A percentile compares a stretch with the other conserved stretches of the same genome.
phyloP scores from a whole-genome alignment of 2,797 vertebrate species.

The Xenentodon cancila region DNA sequence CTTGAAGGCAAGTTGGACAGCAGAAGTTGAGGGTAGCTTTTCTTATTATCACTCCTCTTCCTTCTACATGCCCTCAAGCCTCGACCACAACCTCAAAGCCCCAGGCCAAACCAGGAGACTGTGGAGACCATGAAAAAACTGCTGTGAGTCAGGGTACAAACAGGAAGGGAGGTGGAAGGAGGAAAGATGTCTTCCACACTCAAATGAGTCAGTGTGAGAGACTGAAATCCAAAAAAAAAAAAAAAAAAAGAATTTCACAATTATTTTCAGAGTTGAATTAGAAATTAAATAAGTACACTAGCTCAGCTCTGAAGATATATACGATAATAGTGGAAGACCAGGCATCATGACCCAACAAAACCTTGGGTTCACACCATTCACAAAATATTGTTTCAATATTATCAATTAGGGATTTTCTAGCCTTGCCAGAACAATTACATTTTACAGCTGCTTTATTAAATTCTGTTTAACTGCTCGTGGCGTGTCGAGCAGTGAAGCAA shows the following conservation, averaged over 20 bases:
- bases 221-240: constrained; percentile 1
- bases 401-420: not conserved
- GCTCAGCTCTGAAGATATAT: not conserved
- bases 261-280: too few relatives aligned
- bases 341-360: not conserved
- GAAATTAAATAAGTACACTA: not conserved
- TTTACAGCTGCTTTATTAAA: too few relatives aligned
- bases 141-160: constrained; percentile 65
- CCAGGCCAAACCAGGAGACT: constrained; percentile 60
- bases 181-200: constrained; percentile 27
- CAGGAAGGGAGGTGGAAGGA: constrained; percentile 12
- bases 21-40: constrained; percentile 52
- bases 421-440: not conserved
- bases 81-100: constrained; percentile 70
- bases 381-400: not conserved
- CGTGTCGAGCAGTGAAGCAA: too few relatives aligned
- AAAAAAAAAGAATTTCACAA: not conserved
- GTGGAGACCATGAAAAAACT: constrained; percentile 49
- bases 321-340: too few relatives aligned
- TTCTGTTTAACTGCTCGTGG: too few relatives aligned
- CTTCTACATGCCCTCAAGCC: constrained; percentile 63
- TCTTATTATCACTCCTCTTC: constrained; percentile 65
- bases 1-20: constrained; percentile 56
- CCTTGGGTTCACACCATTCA: too few relatives aligned
- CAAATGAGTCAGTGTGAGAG: constrained; percentile 17